These are phyloP conservation scores for Phoenoteleia sp. DNA, from an alignment of 2,888 invertebrate species.

Conservation along the genomic window DNA sequence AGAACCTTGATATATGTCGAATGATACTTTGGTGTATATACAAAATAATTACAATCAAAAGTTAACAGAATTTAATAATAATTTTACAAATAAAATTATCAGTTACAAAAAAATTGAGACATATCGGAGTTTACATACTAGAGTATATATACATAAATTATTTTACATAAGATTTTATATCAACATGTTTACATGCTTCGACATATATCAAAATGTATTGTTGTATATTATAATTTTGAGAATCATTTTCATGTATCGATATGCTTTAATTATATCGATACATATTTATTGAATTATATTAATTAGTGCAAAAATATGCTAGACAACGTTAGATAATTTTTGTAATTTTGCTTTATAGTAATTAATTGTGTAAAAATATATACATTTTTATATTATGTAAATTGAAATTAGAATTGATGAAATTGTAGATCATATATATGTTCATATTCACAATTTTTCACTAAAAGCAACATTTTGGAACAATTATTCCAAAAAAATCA, in stretches of 20 bases:
- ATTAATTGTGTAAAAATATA: slow-evolving; percentile 10
- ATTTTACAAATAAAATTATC: background rate
- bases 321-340: slow-evolving; percentile 13
- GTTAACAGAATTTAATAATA: background rate
- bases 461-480: too few relatives aligned
- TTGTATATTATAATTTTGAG: slow-evolving; percentile 31
- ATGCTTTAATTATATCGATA: slow-evolving; percentile 3
- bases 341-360: slow-evolving; percentile 7
- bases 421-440: background rate
- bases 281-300: slow-evolving; percentile 20
- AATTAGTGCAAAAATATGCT: slow-evolving; percentile 8
- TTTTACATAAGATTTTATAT: background rate
- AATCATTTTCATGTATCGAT: slow-evolving; percentile 23
- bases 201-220: slow-evolving; percentile 25
- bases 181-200: slow-evolving; percentile 21
- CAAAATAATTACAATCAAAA: background rate
- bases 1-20: slow-evolving; percentile 37
- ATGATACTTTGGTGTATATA: background rate
- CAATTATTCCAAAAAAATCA: too few relatives aligned
- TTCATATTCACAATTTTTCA: too few relatives aligned
- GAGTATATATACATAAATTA: background rate
- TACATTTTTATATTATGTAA: slow-evolving; percentile 9
- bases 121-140: slow-evolving; percentile 19
- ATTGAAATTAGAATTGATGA: slow-evolving; percentile 40
- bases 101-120: background rate